Evolutionary conservation across 2,888 invertebrate species (phyloP).

Genomic region (Dione vanillae): DNA sequence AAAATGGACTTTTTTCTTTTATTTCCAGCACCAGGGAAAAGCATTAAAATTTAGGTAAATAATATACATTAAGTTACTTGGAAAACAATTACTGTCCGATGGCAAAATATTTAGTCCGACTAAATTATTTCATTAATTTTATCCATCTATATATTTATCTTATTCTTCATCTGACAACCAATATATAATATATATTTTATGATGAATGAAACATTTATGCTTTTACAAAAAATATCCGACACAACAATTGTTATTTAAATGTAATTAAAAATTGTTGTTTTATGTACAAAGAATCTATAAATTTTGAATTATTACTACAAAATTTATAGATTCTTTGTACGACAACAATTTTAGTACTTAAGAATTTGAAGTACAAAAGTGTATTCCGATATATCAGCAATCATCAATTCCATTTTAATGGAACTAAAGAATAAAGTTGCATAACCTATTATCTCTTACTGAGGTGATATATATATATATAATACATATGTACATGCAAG

Average conservation of each 20-base stretch:
- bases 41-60: not conserved
- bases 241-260: too few relatives aligned
- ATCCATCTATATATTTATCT: too few relatives aligned
- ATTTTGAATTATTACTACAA: not conserved
- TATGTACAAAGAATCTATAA: too few relatives aligned
- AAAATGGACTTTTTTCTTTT: not conserved
- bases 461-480: too few relatives aligned
- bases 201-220: too few relatives aligned
- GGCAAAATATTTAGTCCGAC: not conserved
- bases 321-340: not conserved
- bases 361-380: not conserved
- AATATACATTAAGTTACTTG: not conserved
- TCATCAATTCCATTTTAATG: not conserved
- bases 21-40: not conserved
- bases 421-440: not conserved
- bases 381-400: not conserved
- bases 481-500: too few relatives aligned
- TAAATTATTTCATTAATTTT: too few relatives aligned
- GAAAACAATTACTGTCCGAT: not conserved
- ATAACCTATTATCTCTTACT: slow-evolving; percentile 2
- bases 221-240: too few relatives aligned
- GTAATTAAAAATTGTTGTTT: too few relatives aligned
- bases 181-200: too few relatives aligned
- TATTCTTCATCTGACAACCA: too few relatives aligned
- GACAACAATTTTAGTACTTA: not conserved